phyloP scores from a whole-genome alignment of 1,140 invertebrate genomes.

The Bathynomus jamesi region DNA sequence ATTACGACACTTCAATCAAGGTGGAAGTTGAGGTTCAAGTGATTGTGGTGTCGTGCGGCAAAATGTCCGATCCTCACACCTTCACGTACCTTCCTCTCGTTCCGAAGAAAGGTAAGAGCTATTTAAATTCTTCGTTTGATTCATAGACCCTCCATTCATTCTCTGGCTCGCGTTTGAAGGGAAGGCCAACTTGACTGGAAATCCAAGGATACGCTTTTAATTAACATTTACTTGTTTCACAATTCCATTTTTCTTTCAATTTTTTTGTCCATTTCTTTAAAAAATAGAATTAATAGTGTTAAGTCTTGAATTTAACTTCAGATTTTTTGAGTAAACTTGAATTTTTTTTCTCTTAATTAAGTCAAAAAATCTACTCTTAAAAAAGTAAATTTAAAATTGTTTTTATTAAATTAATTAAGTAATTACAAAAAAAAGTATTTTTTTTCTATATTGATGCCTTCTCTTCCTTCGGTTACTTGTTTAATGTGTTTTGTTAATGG shows the following conservation, averaged over 20 bases:
- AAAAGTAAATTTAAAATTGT: neutral
- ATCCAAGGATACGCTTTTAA: too few species aligned
- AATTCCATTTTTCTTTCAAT: too few species aligned
- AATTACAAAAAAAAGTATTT: too few species aligned
- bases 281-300: too few species aligned
- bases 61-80: slow-evolving; percentile 74
- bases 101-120: neutral
- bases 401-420: neutral
- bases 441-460: too few species aligned
- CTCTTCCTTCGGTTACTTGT: neutral
- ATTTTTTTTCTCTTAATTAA: neutral
- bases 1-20: slow-evolving; percentile 54
- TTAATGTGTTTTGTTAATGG: too few species aligned
- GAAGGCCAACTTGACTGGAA: too few species aligned
- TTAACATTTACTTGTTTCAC: too few species aligned
- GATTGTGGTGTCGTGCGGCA: slow-evolving; percentile 74
- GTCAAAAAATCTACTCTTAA: neutral
- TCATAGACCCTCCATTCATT: neutral
- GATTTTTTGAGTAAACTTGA: too few species aligned
- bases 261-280: too few species aligned
- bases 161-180: neutral
- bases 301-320: too few species aligned
- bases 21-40: slow-evolving; percentile 61
- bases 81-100: slow-evolving; percentile 63
- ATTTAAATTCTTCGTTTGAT: too few species aligned